These are phyloP conservation scores for Notodonta ziczac DNA, from an alignment of 2,888 invertebrate genomes.

Conservation along the genomic window DNA sequence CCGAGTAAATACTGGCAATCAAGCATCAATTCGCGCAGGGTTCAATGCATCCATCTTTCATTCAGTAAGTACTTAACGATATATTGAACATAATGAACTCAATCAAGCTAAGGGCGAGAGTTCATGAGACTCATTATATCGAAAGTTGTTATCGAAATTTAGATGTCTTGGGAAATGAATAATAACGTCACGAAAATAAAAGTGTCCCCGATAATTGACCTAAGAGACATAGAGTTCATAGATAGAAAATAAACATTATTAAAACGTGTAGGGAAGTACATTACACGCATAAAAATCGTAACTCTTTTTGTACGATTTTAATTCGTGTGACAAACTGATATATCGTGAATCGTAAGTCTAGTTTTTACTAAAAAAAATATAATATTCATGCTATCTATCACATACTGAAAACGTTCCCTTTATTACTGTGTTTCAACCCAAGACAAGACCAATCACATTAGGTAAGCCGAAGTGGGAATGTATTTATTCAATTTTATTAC, in stretches of 20 bases:
- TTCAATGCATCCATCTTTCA: conserved; percentile 52
- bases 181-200: not conserved
- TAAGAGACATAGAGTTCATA: not conserved
- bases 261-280: too few species aligned
- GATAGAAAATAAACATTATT: too few species aligned
- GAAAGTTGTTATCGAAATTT: conserved; percentile 27
- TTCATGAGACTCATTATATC: conserved; percentile 18
- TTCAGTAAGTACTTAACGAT: conserved; percentile 19
- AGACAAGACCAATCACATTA: not conserved
- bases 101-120: conserved; percentile 18
- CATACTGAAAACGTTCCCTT: not conserved
- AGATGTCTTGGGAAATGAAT: conserved; percentile 16
- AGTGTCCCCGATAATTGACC: not conserved
- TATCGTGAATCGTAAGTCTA: too few species aligned
- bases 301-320: too few species aligned
- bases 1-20: conserved; percentile 66
- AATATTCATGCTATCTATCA: too few species aligned
- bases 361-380: too few species aligned
- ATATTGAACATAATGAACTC: conserved; percentile 9
- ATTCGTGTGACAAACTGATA: too few species aligned
- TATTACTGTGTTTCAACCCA: not conserved
- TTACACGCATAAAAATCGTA: too few species aligned
- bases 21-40: conserved; percentile 48
- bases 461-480: conserved; percentile 1
- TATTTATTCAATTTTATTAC: conserved; percentile 40